These are phyloP conservation scores for Carollia perspicillata DNA, from an alignment of 2,113 vertebrate species.

Conservation along the genomic window DNA sequence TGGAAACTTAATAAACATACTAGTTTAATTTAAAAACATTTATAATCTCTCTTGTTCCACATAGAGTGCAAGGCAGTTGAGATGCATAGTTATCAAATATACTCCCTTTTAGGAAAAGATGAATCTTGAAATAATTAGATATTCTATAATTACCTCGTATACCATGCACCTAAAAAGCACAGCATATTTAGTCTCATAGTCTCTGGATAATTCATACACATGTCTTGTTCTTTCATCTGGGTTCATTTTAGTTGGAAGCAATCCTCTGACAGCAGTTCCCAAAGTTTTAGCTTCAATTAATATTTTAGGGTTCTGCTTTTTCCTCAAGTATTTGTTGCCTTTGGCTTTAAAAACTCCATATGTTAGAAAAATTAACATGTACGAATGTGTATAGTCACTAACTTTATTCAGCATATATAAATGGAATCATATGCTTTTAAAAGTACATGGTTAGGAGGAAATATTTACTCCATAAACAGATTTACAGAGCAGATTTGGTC, in stretches of 20 bases:
- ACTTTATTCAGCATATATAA: conserved; percentile 33
- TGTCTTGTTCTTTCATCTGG: conserved; percentile 26
- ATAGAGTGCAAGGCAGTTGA: conserved; percentile 16
- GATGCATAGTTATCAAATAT: conserved; percentile 34
- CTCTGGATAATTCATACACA: neutral
- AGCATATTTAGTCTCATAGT: conserved; percentile 40
- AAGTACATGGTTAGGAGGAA: conserved; percentile 50
- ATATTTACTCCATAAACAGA: neutral
- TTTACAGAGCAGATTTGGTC: conserved; percentile 3
- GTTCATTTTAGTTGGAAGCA: conserved; percentile 42
- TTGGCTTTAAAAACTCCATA: conserved; percentile 36
- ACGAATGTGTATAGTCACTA: neutral
- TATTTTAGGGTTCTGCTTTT: conserved; percentile 46
- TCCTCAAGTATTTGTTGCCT: conserved; percentile 42
- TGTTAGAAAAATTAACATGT: conserved; percentile 40
- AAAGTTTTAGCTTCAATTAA: conserved; percentile 51
- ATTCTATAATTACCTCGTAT: conserved; percentile 12
- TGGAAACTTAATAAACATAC: conserved; percentile 19
- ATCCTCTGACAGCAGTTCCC: neutral
- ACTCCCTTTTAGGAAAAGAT: conserved; percentile 41
- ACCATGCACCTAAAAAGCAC: neutral
- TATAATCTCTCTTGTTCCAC: conserved; percentile 25
- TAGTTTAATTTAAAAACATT: conserved; percentile 7
- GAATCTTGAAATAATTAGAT: neutral
- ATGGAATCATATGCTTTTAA: conserved; percentile 32